Conservation (phyloP, 2,797 vertebrate species). For the Gymnoscopelus microlampas region DNA sequence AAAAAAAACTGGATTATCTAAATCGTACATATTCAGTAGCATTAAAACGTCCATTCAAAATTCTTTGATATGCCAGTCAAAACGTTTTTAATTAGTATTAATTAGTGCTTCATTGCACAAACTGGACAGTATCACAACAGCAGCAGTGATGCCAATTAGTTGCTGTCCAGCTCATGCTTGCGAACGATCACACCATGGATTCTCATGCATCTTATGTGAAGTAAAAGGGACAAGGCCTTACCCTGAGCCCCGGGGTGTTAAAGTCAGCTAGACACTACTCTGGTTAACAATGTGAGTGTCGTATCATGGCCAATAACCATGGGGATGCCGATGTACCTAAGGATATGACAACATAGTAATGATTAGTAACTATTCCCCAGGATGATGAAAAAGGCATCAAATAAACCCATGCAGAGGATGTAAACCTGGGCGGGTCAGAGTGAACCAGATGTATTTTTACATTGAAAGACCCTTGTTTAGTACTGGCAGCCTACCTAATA, state of each 20-base stretch:
- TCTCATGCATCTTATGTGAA: conserved; percentile 48
- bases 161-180: conserved; percentile 10
- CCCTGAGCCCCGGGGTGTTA: conserved; percentile 18
- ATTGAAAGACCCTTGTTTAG: background rate
- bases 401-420: background rate
- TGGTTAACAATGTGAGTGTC: conserved; percentile 23
- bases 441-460: background rate
- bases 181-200: conserved; percentile 13
- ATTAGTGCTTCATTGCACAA: conserved; percentile 34
- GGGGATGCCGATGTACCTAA: conserved; percentile 20
- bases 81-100: conserved; percentile 33
- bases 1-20: conserved; percentile 1
- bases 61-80: conserved; percentile 37
- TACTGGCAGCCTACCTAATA: background rate
- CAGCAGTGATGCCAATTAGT: conserved; percentile 18
- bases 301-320: conserved; percentile 19
- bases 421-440: conserved; percentile 7
- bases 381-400: background rate
- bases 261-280: conserved; percentile 17
- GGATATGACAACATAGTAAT: conserved; percentile 10
- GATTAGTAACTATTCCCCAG: background rate
- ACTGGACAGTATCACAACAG: conserved; percentile 20
- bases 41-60: conserved; percentile 45
- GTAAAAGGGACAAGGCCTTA: conserved; percentile 34
- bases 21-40: conserved; percentile 35